Evolutionary conservation across 2,888 invertebrate genomes (phyloP), one percentile per base, ranked within the genome.

Genomic region (Philopedon plagiatum): DNA sequence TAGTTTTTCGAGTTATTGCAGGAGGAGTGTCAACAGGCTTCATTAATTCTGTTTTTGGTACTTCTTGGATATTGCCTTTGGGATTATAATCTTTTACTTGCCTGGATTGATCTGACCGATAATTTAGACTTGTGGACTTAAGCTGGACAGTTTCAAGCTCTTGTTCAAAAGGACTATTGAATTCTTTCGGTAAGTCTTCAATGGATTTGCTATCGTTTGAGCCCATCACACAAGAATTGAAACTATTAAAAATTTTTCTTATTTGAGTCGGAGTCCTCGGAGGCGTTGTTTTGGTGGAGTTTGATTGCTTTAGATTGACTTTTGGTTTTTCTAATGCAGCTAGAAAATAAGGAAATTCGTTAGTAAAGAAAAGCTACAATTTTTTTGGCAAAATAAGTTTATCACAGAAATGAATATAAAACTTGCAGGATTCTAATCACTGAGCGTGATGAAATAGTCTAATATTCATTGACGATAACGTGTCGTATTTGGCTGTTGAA

Each of bases 211-310:
- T 44, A 15, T 26, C 37, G 7, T 26, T 46, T 13, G 56, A n/a
- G 5, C 61, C 41, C 13, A 46, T 39, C 9, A 69, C 61, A 32
- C 68, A 74, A n/a, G 62, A 34, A 18, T 61, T 73, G 18, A 73
- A 54, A 37, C 64, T 68, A 29, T 67, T 71, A 37, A 74, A 71
- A n/a, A 74, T 44, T 64, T 74, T 74, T 34, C 63, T 63, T 9
- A 71, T 74, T 46, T 67, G 71, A 1, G 64, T 71, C 0, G 74
- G 74, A 2, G 60, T 71, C n/a, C 71, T 49, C 3, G 66, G 66
- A 32, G 71, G 65, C 2, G 65, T 65, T 5, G 34, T 49, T 29
- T 39, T 68, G 8, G 49, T 7, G 9, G 60, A 61, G 8, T 68
- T 37, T 18, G 68, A 60, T 8, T 18, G 41, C 32, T 61, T 67